phyloP scores from a whole-genome alignment of 2,888 invertebrate species.

The Drosophila mimetica region DNA sequence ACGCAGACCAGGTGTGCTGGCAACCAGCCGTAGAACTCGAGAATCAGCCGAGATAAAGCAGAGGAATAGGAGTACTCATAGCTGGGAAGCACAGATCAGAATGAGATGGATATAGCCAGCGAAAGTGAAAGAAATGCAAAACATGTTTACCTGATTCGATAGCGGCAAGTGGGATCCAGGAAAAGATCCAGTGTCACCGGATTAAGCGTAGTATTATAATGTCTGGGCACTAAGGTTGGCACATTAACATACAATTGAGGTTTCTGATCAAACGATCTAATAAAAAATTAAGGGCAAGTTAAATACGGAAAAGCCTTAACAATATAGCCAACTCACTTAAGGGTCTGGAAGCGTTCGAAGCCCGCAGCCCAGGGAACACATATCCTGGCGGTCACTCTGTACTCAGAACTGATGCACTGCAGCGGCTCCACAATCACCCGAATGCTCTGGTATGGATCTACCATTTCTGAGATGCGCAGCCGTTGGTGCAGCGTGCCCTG shows the following conservation, averaged over 20 bases:
- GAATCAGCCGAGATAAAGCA: conserved; percentile 87
- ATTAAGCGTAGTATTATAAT: conserved; percentile 82
- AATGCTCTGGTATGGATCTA: conserved; percentile 87
- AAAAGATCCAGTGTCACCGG: conserved; percentile 87
- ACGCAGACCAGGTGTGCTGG: conserved; percentile 89
- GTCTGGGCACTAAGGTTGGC: conserved; percentile 85
- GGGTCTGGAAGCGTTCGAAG: conserved; percentile 86
- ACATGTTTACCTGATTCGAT: conserved; percentile 86
- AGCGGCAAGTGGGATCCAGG: conserved; percentile 90
- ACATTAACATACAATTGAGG: conserved; percentile 86
- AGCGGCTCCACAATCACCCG: conserved; percentile 86
- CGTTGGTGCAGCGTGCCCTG: conserved; percentile 87
- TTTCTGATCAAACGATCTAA: conserved; percentile 57
- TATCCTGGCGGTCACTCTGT: conserved; percentile 87
- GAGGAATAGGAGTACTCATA: conserved; percentile 86
- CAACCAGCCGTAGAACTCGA: conserved; percentile 88
- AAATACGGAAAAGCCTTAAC: background rate
- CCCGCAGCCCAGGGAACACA: conserved; percentile 89
- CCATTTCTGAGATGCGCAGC: conserved; percentile 86
- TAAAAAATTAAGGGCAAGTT: background rate
- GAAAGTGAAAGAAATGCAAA: conserved; percentile 4
- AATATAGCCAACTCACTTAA: conserved; percentile 66
- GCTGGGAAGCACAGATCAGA: conserved; percentile 49
- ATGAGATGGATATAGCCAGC: background rate
- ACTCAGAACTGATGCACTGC: conserved; percentile 58